phyloP scores from a whole-genome alignment of 2,113 vertebrate genomes.

The Tauraco erythrolophus region DNA sequence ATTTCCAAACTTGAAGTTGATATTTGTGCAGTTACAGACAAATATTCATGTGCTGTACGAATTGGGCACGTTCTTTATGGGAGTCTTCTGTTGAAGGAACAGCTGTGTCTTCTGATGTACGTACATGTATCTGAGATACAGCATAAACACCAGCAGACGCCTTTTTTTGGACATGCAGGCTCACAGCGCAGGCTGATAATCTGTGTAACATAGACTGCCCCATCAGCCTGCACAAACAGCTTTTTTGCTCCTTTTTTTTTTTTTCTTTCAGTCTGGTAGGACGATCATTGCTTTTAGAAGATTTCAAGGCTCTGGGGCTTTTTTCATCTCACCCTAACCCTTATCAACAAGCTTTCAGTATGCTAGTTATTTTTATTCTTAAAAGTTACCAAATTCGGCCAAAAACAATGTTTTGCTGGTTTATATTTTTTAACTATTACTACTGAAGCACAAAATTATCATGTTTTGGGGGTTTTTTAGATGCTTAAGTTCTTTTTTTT shows the following conservation, averaged over 20 bases:
- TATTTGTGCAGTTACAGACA: neutral
- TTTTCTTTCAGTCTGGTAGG: neutral
- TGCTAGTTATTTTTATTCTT: neutral
- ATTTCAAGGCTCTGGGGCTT: neutral
- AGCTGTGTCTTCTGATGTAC: neutral
- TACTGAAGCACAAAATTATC: neutral
- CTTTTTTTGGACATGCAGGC: rapidly evolving
- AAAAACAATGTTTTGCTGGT: neutral
- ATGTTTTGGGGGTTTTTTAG: neutral
- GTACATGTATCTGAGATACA: neutral
- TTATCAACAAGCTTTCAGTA: neutral
- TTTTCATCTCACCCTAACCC: neutral
- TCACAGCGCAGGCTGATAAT: neutral
- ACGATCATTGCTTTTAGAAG: neutral
- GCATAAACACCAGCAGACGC: neutral
- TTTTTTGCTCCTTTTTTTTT: neutral
- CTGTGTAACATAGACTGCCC: neutral
- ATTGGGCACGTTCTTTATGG: rapidly evolving
- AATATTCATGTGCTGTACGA: neutral
- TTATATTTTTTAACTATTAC: neutral
- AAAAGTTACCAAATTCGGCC: neutral
- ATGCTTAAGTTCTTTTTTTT: neutral
- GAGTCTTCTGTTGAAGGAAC: neutral
- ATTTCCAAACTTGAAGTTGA: neutral
- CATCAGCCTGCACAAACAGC: neutral